Evolutionary conservation across 2,888 invertebrate species (phyloP).

Genomic region (Cenopis cana): DNA sequence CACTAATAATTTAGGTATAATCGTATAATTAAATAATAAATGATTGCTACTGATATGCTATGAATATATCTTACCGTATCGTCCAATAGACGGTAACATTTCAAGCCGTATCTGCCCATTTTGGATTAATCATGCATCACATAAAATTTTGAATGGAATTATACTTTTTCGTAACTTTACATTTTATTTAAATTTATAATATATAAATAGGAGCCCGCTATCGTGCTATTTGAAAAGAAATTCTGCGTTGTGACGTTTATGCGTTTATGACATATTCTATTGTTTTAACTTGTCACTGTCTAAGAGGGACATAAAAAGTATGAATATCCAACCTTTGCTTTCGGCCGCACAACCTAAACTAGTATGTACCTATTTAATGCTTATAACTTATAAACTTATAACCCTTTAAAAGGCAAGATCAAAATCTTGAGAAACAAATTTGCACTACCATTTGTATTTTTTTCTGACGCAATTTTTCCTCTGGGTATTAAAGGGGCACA

Average conservation of each 20-base stretch:
- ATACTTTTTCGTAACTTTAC: neutral
- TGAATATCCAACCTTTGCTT: neutral
- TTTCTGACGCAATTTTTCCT: too few relatives aligned
- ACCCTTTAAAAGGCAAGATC: too few relatives aligned
- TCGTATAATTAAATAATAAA: neutral
- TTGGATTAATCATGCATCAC: slow-evolving; percentile 31
- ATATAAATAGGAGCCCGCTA: neutral
- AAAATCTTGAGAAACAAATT: too few relatives aligned
- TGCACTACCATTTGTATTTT: too few relatives aligned
- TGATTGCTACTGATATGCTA: too few relatives aligned
- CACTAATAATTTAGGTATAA: too few relatives aligned
- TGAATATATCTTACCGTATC: slow-evolving; percentile 49
- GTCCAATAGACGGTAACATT: slow-evolving; percentile 52
- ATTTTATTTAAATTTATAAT: neutral
- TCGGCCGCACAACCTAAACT: too few relatives aligned
- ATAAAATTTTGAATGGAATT: neutral
- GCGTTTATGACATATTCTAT: neutral
- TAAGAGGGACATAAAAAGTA: neutral
- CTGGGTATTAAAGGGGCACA: too few relatives aligned
- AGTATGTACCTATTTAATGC: too few relatives aligned
- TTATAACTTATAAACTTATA: too few relatives aligned
- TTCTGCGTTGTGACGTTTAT: neutral
- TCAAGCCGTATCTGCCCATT: slow-evolving; percentile 52
- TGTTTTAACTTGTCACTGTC: neutral
- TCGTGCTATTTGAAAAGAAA: neutral